phyloP scores from a whole-genome alignment of 1,140 invertebrate genomes.

The Gonioctena quinquepunctata region DNA sequence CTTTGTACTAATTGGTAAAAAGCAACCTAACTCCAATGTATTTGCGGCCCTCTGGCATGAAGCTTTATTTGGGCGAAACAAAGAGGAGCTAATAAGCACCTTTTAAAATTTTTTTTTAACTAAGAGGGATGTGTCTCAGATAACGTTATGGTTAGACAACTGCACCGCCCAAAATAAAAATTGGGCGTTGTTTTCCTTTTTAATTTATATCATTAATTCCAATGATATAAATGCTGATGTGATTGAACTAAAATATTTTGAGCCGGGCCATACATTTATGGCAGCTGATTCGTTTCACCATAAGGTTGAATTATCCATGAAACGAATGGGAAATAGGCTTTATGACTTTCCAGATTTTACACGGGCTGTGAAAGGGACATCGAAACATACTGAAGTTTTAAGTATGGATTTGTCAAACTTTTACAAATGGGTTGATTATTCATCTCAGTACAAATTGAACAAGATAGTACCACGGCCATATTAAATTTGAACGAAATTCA shows the following conservation, averaged over 20 bases:
- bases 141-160: conserved; percentile 38
- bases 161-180: conserved; percentile 48
- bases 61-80: conserved; percentile 16
- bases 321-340: not conserved
- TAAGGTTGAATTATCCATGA: not conserved
- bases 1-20: conserved; percentile 34
- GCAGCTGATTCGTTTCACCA: not conserved
- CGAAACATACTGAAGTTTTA: no score
- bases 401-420: no score
- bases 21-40: conserved; percentile 6
- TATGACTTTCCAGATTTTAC: not conserved
- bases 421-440: no score
- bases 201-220: conserved; percentile 29
- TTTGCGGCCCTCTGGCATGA: conserved; percentile 38
- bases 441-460: no score
- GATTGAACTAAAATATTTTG: not conserved
- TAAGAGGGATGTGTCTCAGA: no score
- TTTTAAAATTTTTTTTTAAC: conserved; percentile 35
- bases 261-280: not conserved
- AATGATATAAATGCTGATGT: not conserved
- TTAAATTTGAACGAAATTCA: no score
- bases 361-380: no score
- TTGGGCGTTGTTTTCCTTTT: conserved; percentile 36
- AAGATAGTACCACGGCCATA: no score
- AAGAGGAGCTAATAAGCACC: conserved; percentile 37